Base-by-base conservation (phyloP, 2,113 vertebrate genomes). In the Tinamus guttatus region DNA sequence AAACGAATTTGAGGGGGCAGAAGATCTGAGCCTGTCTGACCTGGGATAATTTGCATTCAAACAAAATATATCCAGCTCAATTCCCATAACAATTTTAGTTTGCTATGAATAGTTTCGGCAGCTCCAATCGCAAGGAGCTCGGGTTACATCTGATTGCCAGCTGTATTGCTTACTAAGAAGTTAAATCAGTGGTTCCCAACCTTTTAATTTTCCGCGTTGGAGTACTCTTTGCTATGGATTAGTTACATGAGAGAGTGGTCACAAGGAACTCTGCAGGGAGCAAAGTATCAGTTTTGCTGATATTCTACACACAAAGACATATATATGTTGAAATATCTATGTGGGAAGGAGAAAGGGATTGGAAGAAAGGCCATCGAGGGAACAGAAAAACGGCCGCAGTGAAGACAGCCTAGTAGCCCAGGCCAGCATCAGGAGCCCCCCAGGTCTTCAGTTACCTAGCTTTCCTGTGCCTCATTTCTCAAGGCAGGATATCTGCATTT, bases 101-200 rank as follows among this genome's bases (percentile, higher is more conserved):
- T 79, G 80, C 93, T 96, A 96, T 95, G 96, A 97, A 97, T 96
- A 95, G 93, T 88, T 92, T 77, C 75, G 52, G 85, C 94, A 93
- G 92, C 94, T 95, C 94, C 83, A 90, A 16, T 93, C 96, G 90
- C 12, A 52, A 96, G 87, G 80, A 75, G 90, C 90, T 96, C 27
- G 19, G 52, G 90, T 97, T 96, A 96, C 94, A 93, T 92, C 87
- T 96, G 93, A 96, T 95, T 95, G 96, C 94, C 90, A 90, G 90
- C 92, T 95, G 94, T 92, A 95, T n/a, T 90, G 93, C 93, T 97
- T 95, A 93, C 87, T 96, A 96, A 96, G 94, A 96, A 95, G 85
- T 95, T 92, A 97, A 94, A 94, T 96, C 95, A 97, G 96, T 94
- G 88, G 90, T 90, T 96, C 93, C 90, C 93, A 95, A 97, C 94